A percentile compares a stretch with the other conserved stretches of the same genome.
These are phyloP conservation scores for crab-eating macaque (Macaca fascicularis) DNA, from an alignment of 2,113 vertebrate species.

Conservation along the genomic window DNA sequence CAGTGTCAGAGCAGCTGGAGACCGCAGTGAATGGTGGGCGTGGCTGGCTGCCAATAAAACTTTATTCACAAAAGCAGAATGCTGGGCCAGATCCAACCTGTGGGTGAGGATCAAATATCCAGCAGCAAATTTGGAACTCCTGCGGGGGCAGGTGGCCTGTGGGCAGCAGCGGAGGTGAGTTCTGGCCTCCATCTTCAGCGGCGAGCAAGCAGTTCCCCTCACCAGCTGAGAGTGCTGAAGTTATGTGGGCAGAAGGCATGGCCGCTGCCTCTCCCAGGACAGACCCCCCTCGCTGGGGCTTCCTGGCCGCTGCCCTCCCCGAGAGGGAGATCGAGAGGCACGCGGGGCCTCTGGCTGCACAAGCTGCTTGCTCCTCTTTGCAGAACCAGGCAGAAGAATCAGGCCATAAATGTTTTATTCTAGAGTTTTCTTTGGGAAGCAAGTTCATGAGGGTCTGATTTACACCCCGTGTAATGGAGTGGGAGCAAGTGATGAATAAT, in stretches of 20 bases:
- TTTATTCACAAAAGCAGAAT: not conserved
- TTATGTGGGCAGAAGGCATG: accelerated
- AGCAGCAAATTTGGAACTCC: not conserved
- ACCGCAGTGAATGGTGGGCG: not conserved
- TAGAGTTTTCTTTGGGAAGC: slow-evolving; percentile 17
- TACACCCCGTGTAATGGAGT: not conserved
- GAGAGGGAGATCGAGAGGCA: not conserved
- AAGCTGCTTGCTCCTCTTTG: not conserved
- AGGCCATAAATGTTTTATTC: slow-evolving; percentile 1
- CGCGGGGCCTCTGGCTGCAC: not conserved
- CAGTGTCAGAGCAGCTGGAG: not conserved
- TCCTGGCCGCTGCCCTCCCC: not conserved
- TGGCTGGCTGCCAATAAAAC: not conserved
- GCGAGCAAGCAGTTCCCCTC: not conserved
- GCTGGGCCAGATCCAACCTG: not conserved
- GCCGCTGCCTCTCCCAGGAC: not conserved
- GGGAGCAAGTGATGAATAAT: slow-evolving; percentile 21
- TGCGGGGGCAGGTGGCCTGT: no score
- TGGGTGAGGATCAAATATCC: not conserved
- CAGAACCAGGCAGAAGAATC: not conserved
- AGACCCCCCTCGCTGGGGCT: not conserved
- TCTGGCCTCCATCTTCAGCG: not conserved
- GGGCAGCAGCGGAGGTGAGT: not conserved
- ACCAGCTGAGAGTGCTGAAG: no score
- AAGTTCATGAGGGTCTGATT: not conserved